phyloP scores from a whole-genome alignment of 2,888 invertebrate genomes.

The Andrena bucephala region DNA sequence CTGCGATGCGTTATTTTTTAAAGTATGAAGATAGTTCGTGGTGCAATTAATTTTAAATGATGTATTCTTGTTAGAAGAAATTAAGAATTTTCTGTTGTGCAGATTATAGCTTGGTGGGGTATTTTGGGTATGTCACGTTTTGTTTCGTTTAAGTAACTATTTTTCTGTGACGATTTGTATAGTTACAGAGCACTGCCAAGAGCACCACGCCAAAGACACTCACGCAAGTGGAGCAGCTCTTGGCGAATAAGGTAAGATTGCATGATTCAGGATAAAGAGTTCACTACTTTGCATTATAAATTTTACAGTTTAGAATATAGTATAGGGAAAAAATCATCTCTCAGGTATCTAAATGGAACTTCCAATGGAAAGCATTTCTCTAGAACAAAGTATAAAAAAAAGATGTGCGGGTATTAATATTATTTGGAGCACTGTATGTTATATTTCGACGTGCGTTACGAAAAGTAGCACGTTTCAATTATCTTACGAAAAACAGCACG shows the following conservation, averaged over 20 bases:
- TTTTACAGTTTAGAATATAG: too few species aligned
- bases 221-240: slow-evolving; percentile 80
- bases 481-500: too few species aligned
- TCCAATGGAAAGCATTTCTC: background rate
- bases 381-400: background rate
- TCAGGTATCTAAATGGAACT: background rate
- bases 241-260: slow-evolving; percentile 81
- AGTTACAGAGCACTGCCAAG: slow-evolving; percentile 77
- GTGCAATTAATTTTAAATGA: background rate
- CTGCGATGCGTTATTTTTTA: too few species aligned
- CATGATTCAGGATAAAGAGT: background rate
- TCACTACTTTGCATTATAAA: too few species aligned
- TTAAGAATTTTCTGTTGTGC: background rate
- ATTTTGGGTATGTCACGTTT: too few species aligned
- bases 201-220: slow-evolving; percentile 79
- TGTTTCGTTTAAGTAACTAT: background rate
- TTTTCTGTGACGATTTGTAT: slow-evolving; percentile 1
- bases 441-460: too few species aligned
- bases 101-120: background rate
- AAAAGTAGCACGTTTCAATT: too few species aligned
- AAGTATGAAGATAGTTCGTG: background rate
- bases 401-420: too few species aligned
- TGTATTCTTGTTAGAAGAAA: background rate
- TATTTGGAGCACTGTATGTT: too few species aligned
- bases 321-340: too few species aligned